A percentile compares a stretch with the other conserved stretches of the same genome.
These are phyloP conservation scores for Xiphophorus maculatus DNA, from an alignment of 2,113 vertebrate species.

Conservation along the genomic window DNA sequence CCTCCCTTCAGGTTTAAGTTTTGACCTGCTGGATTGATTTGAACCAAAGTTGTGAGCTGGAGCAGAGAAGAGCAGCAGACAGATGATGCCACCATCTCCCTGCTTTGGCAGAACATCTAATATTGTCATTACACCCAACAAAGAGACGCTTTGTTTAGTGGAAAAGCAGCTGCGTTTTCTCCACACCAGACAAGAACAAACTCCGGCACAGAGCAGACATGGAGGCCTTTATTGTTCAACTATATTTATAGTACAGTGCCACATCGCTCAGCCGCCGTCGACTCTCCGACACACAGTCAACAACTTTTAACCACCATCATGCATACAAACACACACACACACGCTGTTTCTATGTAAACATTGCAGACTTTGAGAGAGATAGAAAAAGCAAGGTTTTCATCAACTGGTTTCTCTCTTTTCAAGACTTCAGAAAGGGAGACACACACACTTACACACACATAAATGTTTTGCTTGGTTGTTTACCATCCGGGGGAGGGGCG, in stretches of 20 bases:
- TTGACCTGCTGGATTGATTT: background rate
- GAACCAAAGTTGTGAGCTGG: background rate
- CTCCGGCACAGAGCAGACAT: constrained; percentile 58
- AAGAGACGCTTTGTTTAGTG: background rate
- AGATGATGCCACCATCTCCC: background rate
- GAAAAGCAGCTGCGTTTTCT: background rate
- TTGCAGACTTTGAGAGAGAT: constrained; percentile 79
- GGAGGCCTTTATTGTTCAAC: constrained; percentile 80
- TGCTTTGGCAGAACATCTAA: background rate
- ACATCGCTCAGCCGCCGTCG: constrained; percentile 54
- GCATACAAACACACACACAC: constrained; percentile 36
- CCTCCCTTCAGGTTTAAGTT: background rate
- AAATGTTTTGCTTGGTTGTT: constrained; percentile 51
- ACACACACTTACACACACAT: constrained; percentile 33
- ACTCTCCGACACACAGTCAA: constrained; percentile 60
- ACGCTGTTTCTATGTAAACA: constrained; percentile 77
- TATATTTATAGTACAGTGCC: constrained; percentile 78
- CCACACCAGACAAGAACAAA: background rate
- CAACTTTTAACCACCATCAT: constrained; percentile 65
- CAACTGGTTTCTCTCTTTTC: constrained; percentile 35
- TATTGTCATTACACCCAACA: background rate
- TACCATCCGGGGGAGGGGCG: constrained; percentile 23
- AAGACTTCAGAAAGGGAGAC: constrained; percentile 32
- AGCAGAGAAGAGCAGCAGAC: background rate
- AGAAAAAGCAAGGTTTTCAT: constrained; percentile 77